Conservation (phyloP, 2,113 vertebrate genomes). For the Actenoides lindsayi region DNA sequence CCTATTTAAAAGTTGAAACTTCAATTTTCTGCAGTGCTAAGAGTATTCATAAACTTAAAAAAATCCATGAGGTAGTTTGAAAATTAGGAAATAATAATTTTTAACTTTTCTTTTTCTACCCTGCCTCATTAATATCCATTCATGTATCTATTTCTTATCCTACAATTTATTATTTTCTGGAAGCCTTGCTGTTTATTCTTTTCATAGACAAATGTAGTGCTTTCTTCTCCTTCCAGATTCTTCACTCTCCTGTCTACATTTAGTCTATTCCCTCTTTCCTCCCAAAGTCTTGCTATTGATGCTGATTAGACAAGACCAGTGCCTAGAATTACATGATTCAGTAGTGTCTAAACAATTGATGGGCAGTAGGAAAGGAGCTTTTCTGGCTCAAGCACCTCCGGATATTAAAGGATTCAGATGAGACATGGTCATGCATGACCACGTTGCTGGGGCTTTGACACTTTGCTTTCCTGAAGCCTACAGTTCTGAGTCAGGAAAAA, state of each 20-base stretch:
- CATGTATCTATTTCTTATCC: not conserved
- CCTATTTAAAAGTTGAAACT: not conserved
- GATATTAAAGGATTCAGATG: not conserved
- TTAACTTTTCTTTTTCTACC: not conserved
- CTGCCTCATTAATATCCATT: not conserved
- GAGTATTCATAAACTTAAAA: not conserved
- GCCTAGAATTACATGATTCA: fast-evolving
- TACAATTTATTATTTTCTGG: not conserved
- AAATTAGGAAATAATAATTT: not conserved
- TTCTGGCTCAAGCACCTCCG: not conserved
- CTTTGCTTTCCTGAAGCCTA: not conserved
- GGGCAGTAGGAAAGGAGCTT: not conserved
- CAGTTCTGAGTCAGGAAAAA: not conserved
- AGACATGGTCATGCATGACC: not conserved
- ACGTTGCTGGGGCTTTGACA: not conserved
- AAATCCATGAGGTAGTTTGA: not conserved
- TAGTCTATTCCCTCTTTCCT: not conserved
- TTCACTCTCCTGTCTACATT: not conserved
- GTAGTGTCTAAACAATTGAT: not conserved
- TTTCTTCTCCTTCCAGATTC: not conserved
- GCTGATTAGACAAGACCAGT: not conserved
- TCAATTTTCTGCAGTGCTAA: not conserved
- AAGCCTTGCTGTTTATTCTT: not conserved
- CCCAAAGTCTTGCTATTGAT: not conserved
- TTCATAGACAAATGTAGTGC: not conserved